Base-by-base conservation (phyloP, 2,797 vertebrate species). In the Coregonus suidteri region DNA sequence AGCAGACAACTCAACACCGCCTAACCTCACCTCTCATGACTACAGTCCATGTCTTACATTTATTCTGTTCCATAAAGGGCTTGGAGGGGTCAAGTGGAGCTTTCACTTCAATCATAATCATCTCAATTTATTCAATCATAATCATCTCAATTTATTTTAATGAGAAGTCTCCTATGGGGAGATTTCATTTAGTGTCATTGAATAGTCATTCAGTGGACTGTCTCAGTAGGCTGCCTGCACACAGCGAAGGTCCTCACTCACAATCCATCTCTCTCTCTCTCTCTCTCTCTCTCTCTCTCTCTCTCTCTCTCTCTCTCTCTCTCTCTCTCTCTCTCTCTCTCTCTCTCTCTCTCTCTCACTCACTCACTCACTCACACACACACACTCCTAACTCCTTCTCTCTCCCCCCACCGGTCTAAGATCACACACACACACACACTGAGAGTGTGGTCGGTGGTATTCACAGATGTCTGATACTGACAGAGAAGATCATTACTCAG, bases 381-480 rank as follows among this genome's bases (percentile, higher is more conserved):
- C 16, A 37, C 4, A 34, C 41, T 47, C 41, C 2, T 47, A 11
- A 7, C 59, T 6, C n/a, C 62, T 30, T 20, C 62, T 30, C 1
- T 14, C 6, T 25, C 20, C 62, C 62, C 41, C 41, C 41, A 47
- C 9, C 41, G 0, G 41, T 9, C 41, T 47, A 11, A 47, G 41
- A 47, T 47, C 9, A 47, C 11, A n/a, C 56, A 59, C 59, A 59
- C 59, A 64, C 6, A 59, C 59, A 62, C 59, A 20, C 59, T 62
- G 11, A 4, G 18, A 62, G 9, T 25, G 41, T 25, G 59, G 20
- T 79, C 37, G 73, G 81, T 34, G 76, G 79, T 78, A 77, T 86
- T 90, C 85, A 86, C 86, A 83, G 67, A 89, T 81, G 82, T 87
- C 84, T 87, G 83, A 86, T 75, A 25, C 51, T 4, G 62, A 66